Percentiles rank a stretch among this genome's conserved stretches.
Evolutionary conservation across 2,888 invertebrate species (phyloP).

Genomic region (Nysson spinosus): DNA sequence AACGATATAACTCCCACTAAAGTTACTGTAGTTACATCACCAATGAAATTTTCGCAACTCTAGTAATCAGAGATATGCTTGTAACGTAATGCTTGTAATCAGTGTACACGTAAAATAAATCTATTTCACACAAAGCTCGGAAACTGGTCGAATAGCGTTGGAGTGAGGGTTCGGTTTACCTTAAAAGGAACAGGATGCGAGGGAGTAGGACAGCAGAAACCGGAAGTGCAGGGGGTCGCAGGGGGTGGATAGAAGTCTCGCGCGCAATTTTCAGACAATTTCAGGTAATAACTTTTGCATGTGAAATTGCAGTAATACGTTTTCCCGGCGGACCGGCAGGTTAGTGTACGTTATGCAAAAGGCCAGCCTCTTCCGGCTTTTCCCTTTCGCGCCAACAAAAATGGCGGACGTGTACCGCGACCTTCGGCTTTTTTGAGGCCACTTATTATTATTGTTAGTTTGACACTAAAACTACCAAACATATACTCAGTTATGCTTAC

Average conservation of each 20-base stretch:
- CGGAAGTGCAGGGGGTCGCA: slow-evolving; percentile 1
- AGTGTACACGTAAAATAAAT: slow-evolving; percentile 9
- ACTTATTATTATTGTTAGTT: too few relatives aligned
- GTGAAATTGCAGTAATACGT: slow-evolving; percentile 72
- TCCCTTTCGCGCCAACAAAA: slow-evolving; percentile 25
- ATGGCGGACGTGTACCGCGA: slow-evolving; percentile 33
- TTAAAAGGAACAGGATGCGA: neutral
- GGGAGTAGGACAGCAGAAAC: neutral
- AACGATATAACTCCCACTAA: too few relatives aligned
- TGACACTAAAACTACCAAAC: too few relatives aligned
- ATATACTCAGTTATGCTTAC: too few relatives aligned
- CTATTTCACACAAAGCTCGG: slow-evolving; percentile 14
- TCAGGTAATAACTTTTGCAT: slow-evolving; percentile 74
- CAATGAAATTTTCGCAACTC: too few relatives aligned
- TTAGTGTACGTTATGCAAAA: slow-evolving; percentile 58
- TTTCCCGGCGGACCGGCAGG: slow-evolving; percentile 50
- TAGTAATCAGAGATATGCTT: too few relatives aligned
- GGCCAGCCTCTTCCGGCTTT: slow-evolving; percentile 35
- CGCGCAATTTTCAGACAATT: slow-evolving; percentile 73
- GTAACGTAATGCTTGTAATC: neutral
- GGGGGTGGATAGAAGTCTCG: slow-evolving; percentile 13
- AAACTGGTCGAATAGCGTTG: too few relatives aligned
- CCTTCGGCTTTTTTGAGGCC: slow-evolving; percentile 48
- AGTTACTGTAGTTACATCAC: too few relatives aligned
- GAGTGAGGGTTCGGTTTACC: too few relatives aligned